Evolutionary conservation across 2,797 vertebrate species (phyloP).

Genomic region (Sebastes trivittatus): DNA sequence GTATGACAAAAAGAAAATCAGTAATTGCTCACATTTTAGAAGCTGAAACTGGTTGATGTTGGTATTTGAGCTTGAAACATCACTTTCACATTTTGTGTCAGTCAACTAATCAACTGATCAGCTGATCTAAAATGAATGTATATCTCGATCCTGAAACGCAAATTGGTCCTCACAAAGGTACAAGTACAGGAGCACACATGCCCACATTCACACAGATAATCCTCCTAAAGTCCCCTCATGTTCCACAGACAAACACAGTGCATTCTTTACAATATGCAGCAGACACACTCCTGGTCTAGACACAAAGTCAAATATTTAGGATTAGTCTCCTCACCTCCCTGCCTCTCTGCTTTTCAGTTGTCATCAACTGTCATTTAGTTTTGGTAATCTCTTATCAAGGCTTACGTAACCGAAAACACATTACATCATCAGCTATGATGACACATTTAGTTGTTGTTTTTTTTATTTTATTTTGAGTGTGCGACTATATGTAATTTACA

Average conservation of each 20-base stretch:
- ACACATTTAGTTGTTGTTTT: neutral
- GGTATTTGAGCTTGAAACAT: too few relatives aligned
- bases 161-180: neutral
- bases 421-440: slow-evolving; percentile 31
- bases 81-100: neutral
- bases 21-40: neutral
- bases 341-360: slow-evolving; percentile 10
- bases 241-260: neutral
- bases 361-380: slow-evolving; percentile 40
- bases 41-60: neutral
- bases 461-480: slow-evolving; percentile 1
- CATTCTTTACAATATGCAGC: neutral
- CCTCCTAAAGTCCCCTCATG: slow-evolving; percentile 16
- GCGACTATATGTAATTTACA: neutral
- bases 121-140: neutral
- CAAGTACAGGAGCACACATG: neutral
- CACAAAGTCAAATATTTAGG: neutral
- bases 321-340: slow-evolving; percentile 34
- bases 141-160: neutral
- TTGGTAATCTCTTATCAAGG: slow-evolving; percentile 35
- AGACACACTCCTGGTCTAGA: neutral
- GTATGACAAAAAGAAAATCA: neutral
- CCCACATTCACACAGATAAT: slow-evolving; percentile 38
- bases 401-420: slow-evolving; percentile 48
- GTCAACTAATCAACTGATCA: neutral